phyloP scores from a whole-genome alignment of 2,797 vertebrate genomes.

The Poecile montanus region DNA sequence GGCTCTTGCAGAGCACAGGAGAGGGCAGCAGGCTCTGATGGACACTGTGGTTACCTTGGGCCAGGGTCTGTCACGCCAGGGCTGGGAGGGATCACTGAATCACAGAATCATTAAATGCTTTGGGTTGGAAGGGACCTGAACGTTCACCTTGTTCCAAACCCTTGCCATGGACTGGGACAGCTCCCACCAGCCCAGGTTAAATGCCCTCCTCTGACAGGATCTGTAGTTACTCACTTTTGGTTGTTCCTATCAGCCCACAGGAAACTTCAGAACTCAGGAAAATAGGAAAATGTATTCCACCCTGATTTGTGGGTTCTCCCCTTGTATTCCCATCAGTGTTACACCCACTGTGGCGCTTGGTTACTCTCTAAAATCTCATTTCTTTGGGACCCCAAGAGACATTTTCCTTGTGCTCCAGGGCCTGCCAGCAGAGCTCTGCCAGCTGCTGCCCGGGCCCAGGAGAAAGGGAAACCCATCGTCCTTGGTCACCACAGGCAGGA shows the following conservation, averaged over 20 bases:
- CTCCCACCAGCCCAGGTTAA: not conserved
- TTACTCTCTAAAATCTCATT: not conserved
- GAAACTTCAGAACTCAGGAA: not conserved
- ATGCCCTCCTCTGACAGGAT: not conserved
- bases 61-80: not conserved
- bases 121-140: not conserved
- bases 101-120: not conserved
- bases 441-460: not conserved
- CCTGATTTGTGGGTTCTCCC: not conserved
- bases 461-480: accelerated
- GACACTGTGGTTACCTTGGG: accelerated
- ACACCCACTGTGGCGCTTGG: not conserved
- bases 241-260: not conserved
- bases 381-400: not conserved
- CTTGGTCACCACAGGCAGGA: accelerated
- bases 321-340: accelerated
- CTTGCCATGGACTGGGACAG: not conserved
- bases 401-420: not conserved
- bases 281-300: accelerated
- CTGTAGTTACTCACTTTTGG: accelerated
- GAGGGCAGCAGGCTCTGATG: accelerated
- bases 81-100: not conserved
- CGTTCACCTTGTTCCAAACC: not conserved
- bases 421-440: not conserved
- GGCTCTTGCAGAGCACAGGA: not conserved